Conservation (phyloP, 2,797 vertebrate species). For the Syndactyla subalaris region DNA sequence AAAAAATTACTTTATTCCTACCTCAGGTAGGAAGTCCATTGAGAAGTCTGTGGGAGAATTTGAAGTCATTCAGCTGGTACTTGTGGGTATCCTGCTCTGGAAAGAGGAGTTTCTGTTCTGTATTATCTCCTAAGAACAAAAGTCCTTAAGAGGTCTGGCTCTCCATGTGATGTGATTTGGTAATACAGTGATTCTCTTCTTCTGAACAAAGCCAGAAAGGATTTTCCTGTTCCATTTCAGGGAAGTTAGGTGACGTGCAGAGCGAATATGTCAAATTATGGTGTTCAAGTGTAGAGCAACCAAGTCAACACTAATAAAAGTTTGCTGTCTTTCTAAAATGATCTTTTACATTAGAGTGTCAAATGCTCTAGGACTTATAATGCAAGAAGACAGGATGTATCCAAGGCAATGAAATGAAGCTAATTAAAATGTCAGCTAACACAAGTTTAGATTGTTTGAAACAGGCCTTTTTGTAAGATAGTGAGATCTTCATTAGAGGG, state of each 20-base stretch:
- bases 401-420: conserved; percentile 32
- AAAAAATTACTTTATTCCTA: background rate
- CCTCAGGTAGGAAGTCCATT: background rate
- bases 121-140: background rate
- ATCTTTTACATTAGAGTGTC: background rate
- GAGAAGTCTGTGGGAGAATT: background rate
- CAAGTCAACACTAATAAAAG: conserved; percentile 48
- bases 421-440: conserved; percentile 63
- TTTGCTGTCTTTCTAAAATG: conserved; percentile 32
- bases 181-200: background rate
- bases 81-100: background rate
- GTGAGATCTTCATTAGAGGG: background rate
- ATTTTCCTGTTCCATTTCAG: background rate
- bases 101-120: background rate
- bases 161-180: background rate
- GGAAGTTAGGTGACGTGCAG: background rate
- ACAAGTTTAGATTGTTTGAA: conserved; percentile 36
- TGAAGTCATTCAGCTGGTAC: background rate
- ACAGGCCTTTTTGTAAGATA: background rate
- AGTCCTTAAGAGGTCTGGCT: background rate
- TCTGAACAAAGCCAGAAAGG: background rate
- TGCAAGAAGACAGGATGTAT: conserved; percentile 23
- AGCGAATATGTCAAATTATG: conserved; percentile 5
- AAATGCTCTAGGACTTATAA: conserved; percentile 9
- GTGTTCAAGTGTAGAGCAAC: background rate